Base-by-base conservation (phyloP, 2,113 vertebrate genomes). In the Theropithecus gelada region DNA sequence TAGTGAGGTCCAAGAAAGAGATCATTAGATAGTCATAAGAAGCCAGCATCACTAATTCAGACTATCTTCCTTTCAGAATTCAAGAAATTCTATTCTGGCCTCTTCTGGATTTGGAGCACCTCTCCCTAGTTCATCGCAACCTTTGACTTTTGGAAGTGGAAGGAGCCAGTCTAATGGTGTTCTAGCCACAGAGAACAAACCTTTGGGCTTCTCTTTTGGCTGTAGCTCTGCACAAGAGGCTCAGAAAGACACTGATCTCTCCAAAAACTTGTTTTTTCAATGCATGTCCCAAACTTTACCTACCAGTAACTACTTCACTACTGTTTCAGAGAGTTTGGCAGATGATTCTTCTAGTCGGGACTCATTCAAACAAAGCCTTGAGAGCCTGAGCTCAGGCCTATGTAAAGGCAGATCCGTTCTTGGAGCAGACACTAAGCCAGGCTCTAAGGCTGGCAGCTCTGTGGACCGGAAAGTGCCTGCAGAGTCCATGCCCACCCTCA, bases 261-360 rank as follows among this genome's bases (percentile, higher is more conserved):
- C 99, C 52, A 99, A 99, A 98, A 99, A 99, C 98, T 99, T 99
- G 96, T 99, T 99, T 99, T 99, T 99, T 98, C 99, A 99, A 90
- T 99, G 99, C 98, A 99, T 99, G 99, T 99, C 99, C 80, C 99
- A 99, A 98, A 99, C 99, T 97, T 98, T 99, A 98, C 98, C 99
- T 95, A 98, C 99, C 76, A 99, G 98, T 98, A 99, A 99, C 98
- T 99, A 99, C 98, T 99, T 99, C 97, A 99, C 99, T 0, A 98
- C 99, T 16, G 98, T 99, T 98, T 99, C 99, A 38, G 99, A 99
- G 98, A 99, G 99, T 98, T 97, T 99, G 91, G 98, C 95, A 93
- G 99, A 99, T 98, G 99, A 99, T 91, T 98, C 99, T 30, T 98
- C 99, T 25, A 99, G 97, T 98, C 98, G 98, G 93, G 99, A 99